Conservation (phyloP, 2,797 vertebrate species). For the Adelosebastes latens region DNA sequence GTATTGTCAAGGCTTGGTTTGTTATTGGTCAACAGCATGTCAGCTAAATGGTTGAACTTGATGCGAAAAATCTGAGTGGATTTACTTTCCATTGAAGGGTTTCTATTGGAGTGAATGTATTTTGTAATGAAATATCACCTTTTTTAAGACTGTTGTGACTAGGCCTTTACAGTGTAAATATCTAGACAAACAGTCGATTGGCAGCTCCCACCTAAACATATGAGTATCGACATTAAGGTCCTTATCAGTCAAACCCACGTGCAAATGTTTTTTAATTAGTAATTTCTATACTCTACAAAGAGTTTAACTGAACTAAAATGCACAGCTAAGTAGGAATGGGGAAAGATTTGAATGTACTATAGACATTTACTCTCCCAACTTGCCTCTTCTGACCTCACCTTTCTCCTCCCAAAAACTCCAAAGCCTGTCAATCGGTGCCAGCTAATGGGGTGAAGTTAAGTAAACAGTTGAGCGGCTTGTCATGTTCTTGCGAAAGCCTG, state of each 20-base stretch:
- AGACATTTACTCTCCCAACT: background rate
- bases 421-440: conserved; percentile 42
- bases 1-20: background rate
- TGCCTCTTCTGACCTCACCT: conserved; percentile 11
- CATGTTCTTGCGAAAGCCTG: conserved; percentile 34
- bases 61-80: background rate
- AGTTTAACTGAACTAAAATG: background rate
- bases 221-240: background rate
- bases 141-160: background rate
- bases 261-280: background rate
- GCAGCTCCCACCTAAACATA: background rate
- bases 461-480: conserved; percentile 51
- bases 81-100: background rate
- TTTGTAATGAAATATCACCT: background rate
- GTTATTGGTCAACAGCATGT: background rate
- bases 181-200: background rate
- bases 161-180: background rate
- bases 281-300: background rate
- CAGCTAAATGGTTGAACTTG: background rate
- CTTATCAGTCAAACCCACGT: background rate
- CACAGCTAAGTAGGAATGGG: background rate
- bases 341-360: background rate
- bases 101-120: background rate
- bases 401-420: conserved; percentile 18
- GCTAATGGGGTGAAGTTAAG: conserved; percentile 50